Evolutionary conservation across 2,888 invertebrate species (phyloP).

Genomic region (Hyalella azteca): DNA sequence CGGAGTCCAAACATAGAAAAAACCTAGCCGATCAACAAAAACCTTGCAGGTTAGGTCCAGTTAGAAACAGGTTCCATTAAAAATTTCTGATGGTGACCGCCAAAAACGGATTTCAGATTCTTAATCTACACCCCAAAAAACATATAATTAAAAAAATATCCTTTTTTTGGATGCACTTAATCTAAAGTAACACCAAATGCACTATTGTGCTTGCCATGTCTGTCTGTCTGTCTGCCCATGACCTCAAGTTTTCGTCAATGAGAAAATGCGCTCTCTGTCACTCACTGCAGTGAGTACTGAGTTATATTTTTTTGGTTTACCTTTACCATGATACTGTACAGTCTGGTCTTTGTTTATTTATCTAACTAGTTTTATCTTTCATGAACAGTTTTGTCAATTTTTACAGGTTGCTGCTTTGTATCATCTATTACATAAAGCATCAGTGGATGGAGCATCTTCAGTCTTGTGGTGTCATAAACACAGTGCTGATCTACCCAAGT

Average conservation of each 20-base stretch:
- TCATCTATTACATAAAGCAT: slow-evolving; percentile 94
- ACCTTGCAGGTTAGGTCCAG: too few species aligned
- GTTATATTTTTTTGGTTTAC: not conserved
- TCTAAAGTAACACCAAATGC: too few species aligned
- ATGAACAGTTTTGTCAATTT: not conserved
- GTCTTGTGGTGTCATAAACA: slow-evolving; percentile 96
- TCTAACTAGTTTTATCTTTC: not conserved
- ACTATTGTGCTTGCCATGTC: too few species aligned
- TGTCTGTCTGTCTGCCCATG: not conserved
- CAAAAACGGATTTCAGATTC: too few species aligned
- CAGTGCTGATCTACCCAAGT: slow-evolving; percentile 66
- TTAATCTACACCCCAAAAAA: too few species aligned
- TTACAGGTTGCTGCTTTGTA: slow-evolving; percentile 92
- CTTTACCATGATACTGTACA: not conserved
- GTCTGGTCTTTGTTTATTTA: not conserved
- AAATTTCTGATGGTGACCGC: too few species aligned
- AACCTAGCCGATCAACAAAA: too few species aligned
- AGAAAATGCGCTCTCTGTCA: not conserved
- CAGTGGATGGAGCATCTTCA: slow-evolving; percentile 90
- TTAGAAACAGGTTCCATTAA: too few species aligned
- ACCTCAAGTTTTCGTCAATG: not conserved
- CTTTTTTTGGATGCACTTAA: too few species aligned
- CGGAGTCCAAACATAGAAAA: too few species aligned
- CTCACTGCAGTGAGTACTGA: not conserved
- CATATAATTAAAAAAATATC: too few species aligned